Percentiles rank a stretch among this genome's conserved stretches.
phyloP scores from a whole-genome alignment of 2,113 vertebrate genomes.

The Isurus oxyrinchus region DNA sequence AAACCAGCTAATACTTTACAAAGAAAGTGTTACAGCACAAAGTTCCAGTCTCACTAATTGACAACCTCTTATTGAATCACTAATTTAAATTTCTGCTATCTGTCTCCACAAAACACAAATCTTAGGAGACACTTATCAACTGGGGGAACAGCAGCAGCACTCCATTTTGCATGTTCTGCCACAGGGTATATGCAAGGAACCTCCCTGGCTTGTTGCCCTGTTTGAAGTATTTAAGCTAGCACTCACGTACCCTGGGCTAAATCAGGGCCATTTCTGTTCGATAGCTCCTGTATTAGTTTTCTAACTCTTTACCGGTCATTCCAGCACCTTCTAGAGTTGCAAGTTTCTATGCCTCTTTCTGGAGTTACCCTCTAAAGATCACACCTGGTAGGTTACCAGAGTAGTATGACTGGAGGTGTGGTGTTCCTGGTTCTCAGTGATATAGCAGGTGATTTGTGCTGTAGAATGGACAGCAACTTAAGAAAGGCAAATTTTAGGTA shows the following conservation, averaged over 20 bases:
- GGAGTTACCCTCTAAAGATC: background rate
- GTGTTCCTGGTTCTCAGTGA: background rate
- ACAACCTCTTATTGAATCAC: background rate
- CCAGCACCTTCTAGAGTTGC: background rate
- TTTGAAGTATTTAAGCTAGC: background rate
- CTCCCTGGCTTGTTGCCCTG: background rate
- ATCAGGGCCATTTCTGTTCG: background rate
- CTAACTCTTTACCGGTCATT: background rate
- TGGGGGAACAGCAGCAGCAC: background rate
- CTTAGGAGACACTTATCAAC: background rate
- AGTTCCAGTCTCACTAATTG: background rate
- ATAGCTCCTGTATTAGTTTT: background rate
- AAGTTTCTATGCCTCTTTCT: background rate
- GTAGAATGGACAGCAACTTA: background rate
- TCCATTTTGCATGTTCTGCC: background rate
- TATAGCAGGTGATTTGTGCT: background rate
- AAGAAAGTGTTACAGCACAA: background rate
- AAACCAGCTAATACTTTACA: background rate
- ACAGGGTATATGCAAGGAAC: background rate
- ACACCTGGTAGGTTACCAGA: background rate
- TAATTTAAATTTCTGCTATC: background rate
- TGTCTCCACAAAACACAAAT: background rate
- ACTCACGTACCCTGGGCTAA: background rate
- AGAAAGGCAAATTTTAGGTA: background rate
- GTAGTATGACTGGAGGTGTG: background rate